A percentile compares a stretch with the other conserved stretches of the same genome.
Evolutionary conservation across 1,140 invertebrate genomes (phyloP).

Genomic region (Battus philenor): DNA sequence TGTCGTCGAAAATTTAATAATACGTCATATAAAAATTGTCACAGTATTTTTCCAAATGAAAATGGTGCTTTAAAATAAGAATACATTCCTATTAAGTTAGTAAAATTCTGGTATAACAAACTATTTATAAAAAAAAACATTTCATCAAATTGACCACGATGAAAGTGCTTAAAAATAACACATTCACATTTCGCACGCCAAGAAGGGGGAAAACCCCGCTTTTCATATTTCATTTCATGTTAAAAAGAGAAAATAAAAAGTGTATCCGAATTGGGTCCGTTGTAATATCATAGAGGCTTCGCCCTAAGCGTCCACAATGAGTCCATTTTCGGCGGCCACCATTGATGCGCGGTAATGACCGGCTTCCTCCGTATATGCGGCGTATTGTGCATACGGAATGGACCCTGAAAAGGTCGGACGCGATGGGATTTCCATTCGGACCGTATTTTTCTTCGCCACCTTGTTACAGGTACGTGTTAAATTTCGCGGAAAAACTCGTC

Average conservation of each 20-base stretch:
- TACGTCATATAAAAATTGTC: too few relatives aligned
- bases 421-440: conserved; percentile 42
- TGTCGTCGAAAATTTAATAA: too few relatives aligned
- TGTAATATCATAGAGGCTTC: conserved; percentile 32
- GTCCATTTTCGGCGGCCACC: conserved; percentile 35
- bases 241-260: neutral
- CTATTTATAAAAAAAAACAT: too few relatives aligned
- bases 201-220: neutral
- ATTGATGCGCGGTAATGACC: conserved; percentile 42
- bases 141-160: neutral
- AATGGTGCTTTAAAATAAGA: too few relatives aligned
- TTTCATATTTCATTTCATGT: neutral
- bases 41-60: too few relatives aligned
- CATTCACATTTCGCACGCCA: neutral
- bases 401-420: conserved; percentile 47
- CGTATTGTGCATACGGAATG: conserved; percentile 40
- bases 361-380: conserved; percentile 37
- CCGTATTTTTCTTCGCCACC: conserved; percentile 30
- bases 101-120: too few relatives aligned
- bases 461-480: conserved; percentile 43
- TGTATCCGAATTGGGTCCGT: conserved; percentile 12
- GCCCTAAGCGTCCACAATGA: conserved; percentile 32
- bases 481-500: conserved; percentile 51
- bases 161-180: neutral
- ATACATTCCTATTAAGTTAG: too few relatives aligned